Evolutionary conservation across 2,113 vertebrate species (phyloP).

Genomic region (Boulengeromyrus knoepffleri): DNA sequence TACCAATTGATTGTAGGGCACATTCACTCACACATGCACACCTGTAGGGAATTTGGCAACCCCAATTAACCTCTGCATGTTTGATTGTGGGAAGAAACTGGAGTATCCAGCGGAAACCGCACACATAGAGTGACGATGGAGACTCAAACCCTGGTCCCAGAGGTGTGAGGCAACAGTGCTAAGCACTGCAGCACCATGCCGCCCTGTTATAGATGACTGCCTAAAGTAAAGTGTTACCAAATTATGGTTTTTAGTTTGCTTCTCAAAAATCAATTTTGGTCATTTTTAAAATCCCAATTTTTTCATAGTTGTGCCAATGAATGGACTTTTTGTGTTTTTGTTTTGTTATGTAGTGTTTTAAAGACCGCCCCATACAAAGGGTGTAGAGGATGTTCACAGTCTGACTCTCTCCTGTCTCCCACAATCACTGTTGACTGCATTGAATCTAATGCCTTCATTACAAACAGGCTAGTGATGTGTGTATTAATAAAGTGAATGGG

Average conservation of each 20-base stretch:
- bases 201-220: not conserved
- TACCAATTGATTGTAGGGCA: not conserved
- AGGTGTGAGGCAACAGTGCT: not conserved
- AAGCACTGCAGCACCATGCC: not conserved
- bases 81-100: not conserved
- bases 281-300: not conserved
- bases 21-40: not conserved
- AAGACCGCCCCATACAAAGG: not conserved
- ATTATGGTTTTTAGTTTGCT: not conserved
- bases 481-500: not conserved
- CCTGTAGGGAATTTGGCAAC: not conserved
- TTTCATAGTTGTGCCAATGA: not conserved
- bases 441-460: not conserved
- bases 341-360: not conserved
- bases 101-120: not conserved
- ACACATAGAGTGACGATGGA: not conserved
- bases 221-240: not conserved
- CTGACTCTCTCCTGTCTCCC: not conserved
- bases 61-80: not conserved
- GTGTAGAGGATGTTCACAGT: not conserved
- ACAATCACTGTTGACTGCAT: not conserved
- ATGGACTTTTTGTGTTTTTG: not conserved
- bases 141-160: not conserved
- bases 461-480: not conserved
- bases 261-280: not conserved